A percentile compares a stretch with the other conserved stretches of the same genome.
Evolutionary conservation across 2,888 invertebrate genomes (phyloP).

Genomic region (Tachystola acroxantha): DNA sequence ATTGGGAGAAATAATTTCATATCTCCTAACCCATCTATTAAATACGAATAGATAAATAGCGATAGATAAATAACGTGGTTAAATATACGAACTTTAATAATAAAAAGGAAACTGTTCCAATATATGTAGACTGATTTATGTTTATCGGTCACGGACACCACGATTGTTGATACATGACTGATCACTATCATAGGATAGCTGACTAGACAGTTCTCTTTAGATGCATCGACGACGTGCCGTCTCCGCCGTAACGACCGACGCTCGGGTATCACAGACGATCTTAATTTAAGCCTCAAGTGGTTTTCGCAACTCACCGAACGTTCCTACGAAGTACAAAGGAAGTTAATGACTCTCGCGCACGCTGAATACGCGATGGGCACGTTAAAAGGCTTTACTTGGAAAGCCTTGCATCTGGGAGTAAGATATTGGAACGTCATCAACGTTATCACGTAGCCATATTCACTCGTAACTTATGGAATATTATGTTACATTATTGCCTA

Average conservation of each 20-base stretch:
- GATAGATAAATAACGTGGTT: no score
- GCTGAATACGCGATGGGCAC: constrained; percentile 50
- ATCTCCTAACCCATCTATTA: no score
- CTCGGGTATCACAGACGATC: constrained; percentile 30
- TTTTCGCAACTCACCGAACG: constrained; percentile 55
- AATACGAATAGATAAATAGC: no score
- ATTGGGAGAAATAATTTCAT: no score
- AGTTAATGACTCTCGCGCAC: constrained; percentile 58
- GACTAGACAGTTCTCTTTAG: constrained; percentile 11
- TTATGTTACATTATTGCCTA: neutral
- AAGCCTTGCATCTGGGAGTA: constrained; percentile 42
- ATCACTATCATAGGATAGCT: constrained; percentile 7
- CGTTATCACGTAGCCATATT: constrained; percentile 15
- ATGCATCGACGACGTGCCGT: constrained; percentile 4
- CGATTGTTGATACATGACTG: neutral
- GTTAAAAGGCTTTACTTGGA: constrained; percentile 50
- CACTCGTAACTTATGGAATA: constrained; percentile 2
- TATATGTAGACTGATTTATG: no score
- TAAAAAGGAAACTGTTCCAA: no score
- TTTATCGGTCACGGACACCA: no score
- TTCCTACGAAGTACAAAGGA: constrained; percentile 49
- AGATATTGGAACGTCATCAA: constrained; percentile 34
- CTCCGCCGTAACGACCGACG: constrained; percentile 11
- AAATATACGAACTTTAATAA: no score
- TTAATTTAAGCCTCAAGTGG: constrained; percentile 62